Conservation (phyloP, 2,113 vertebrate species). For the Heliornis fulica region DNA sequence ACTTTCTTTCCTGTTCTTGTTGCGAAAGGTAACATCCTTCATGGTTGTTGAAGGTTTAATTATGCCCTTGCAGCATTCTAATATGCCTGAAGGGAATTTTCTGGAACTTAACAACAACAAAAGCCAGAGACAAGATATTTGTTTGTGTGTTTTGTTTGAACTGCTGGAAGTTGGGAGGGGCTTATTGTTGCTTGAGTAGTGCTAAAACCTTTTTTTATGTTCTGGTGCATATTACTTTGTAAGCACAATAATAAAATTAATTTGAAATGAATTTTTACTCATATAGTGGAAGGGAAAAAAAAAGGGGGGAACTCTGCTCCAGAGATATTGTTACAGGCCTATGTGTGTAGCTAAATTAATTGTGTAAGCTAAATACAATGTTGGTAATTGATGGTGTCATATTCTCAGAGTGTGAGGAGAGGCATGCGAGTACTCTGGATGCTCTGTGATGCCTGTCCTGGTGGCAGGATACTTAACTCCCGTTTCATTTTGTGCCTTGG, state of each 20-base stretch:
- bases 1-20: neutral
- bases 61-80: neutral
- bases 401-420: neutral
- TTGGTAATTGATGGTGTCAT: neutral
- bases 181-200: neutral
- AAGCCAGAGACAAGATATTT: neutral
- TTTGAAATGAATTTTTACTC: neutral
- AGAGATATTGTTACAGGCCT: neutral
- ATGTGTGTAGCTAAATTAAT: neutral
- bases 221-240: neutral
- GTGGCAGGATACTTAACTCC: neutral
- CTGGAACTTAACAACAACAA: neutral
- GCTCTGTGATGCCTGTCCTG: neutral
- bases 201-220: neutral
- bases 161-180: neutral
- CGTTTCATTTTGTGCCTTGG: neutral
- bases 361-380: neutral
- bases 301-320: neutral
- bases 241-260: neutral
- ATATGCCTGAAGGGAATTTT: constrained; percentile 20
- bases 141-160: neutral
- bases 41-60: neutral
- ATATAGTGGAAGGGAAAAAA: too few species aligned
- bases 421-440: neutral
- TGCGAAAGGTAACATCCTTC: neutral